A percentile compares a stretch with the other conserved stretches of the same genome.
These are phyloP conservation scores for Xyrauchen texanus DNA, from an alignment of 2,113 vertebrate genomes.

Conservation along the genomic window DNA sequence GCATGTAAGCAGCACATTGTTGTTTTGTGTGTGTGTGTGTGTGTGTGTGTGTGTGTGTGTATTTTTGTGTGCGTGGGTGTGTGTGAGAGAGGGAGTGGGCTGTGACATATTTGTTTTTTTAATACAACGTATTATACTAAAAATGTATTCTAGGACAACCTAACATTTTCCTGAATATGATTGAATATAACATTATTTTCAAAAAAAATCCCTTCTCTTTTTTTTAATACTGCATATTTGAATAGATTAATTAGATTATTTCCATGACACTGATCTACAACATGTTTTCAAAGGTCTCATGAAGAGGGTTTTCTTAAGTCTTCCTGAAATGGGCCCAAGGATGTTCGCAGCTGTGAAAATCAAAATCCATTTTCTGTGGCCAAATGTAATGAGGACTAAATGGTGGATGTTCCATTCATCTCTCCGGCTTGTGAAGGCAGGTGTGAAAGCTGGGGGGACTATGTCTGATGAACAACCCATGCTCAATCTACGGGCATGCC, in stretches of 20 bases:
- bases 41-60: slow-evolving; percentile 33
- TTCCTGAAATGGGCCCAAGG: slow-evolving; percentile 53
- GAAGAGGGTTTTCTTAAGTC: slow-evolving; percentile 14
- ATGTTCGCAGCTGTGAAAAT: slow-evolving; percentile 61
- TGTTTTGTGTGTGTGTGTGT: slow-evolving; percentile 61
- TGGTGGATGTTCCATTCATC: slow-evolving; percentile 51
- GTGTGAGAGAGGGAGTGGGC: slow-evolving; percentile 50
- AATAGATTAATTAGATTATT: neutral
- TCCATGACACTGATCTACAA: neutral
- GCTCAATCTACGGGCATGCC: slow-evolving; percentile 42
- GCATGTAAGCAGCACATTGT: slow-evolving; percentile 74
- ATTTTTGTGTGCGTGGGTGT: no score
- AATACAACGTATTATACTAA: neutral
- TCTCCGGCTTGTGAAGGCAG: slow-evolving; percentile 38
- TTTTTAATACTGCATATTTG: slow-evolving; percentile 1
- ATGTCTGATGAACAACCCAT: slow-evolving; percentile 38
- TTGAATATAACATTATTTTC: neutral
- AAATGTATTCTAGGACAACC: no score
- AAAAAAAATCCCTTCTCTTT: no score
- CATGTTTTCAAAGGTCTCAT: neutral
- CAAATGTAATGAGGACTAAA: slow-evolving; percentile 57
- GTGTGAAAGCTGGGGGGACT: slow-evolving; percentile 45
- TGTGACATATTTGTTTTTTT: slow-evolving; percentile 58
- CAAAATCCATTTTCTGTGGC: slow-evolving; percentile 59
- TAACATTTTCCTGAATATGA: neutral